These are phyloP conservation scores for Amazona guildingii DNA, from an alignment of 2,113 vertebrate genomes.

Conservation along the genomic window DNA sequence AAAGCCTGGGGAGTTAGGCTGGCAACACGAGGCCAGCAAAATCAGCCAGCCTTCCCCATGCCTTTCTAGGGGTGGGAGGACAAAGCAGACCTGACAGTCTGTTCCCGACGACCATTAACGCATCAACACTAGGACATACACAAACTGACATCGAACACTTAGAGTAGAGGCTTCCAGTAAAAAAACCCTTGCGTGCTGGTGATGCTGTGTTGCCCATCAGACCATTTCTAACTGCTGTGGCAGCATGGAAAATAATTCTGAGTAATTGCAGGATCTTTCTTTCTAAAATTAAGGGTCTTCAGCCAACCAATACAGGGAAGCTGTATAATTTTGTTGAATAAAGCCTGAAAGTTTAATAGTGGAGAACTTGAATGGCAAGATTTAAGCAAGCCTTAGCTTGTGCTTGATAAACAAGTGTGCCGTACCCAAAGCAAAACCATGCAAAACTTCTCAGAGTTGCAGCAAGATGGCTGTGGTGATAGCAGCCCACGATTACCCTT, in stretches of 20 bases:
- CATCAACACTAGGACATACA: fast-evolving
- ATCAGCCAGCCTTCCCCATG: not conserved
- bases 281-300: slow-evolving; percentile 1
- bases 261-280: not conserved
- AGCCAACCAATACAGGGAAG: not conserved
- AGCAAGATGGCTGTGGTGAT: slow-evolving; percentile 37
- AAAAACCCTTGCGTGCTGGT: not conserved
- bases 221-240: not conserved
- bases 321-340: slow-evolving; percentile 53
- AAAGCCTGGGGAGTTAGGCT: not conserved
- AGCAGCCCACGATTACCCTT: slow-evolving; percentile 29
- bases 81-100: not conserved
- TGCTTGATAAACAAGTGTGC: slow-evolving; percentile 62
- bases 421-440: slow-evolving; percentile 73
- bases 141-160: not conserved
- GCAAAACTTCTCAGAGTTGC: slow-evolving; percentile 45
- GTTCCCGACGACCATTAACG: not conserved
- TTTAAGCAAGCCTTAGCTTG: slow-evolving; percentile 73
- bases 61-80: not conserved
- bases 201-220: fast-evolving
- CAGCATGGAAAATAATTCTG: not conserved
- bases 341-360: slow-evolving; percentile 46
- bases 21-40: not conserved
- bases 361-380: slow-evolving; percentile 64
- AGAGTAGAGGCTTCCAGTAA: fast-evolving